Percentiles rank a stretch among this genome's conserved stretches.
These are phyloP conservation scores for Neogale vison DNA, from an alignment of 2,113 vertebrate genomes.

Conservation along the genomic window DNA sequence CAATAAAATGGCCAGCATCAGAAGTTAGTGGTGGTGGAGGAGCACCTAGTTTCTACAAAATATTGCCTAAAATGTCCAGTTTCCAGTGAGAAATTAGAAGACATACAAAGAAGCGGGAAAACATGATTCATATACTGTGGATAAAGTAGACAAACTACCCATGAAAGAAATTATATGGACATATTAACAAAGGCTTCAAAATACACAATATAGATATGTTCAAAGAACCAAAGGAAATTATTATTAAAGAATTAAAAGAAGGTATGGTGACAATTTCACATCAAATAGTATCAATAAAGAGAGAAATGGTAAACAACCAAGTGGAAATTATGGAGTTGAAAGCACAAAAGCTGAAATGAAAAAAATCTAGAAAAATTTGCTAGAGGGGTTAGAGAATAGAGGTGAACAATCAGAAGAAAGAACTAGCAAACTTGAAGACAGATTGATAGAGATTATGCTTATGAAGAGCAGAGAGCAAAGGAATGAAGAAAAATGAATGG, in stretches of 20 bases:
- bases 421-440: not conserved
- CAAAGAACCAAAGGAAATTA: not conserved
- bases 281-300: not conserved
- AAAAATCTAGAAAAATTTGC: not conserved
- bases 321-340: not conserved
- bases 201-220: not conserved
- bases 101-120: not conserved
- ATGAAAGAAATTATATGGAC: not conserved
- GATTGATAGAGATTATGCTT: not conserved
- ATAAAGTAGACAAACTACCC: not conserved
- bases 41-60: not conserved
- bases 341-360: conserved; percentile 11
- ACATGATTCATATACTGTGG: not conserved
- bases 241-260: conserved; percentile 22
- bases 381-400: not conserved
- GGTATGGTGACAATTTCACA: not conserved
- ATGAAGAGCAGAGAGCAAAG: not conserved
- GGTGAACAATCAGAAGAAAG: not conserved
- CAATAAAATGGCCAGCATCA: not conserved
- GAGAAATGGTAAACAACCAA: not conserved
- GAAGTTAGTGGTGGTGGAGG: not conserved
- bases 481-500: not conserved
- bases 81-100: not conserved
- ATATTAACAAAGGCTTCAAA: conserved; percentile 28
- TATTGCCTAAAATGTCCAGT: not conserved